Evolutionary conservation across 2,888 invertebrate species (phyloP).

Genomic region (Euspilapteryx auroguttella): DNA sequence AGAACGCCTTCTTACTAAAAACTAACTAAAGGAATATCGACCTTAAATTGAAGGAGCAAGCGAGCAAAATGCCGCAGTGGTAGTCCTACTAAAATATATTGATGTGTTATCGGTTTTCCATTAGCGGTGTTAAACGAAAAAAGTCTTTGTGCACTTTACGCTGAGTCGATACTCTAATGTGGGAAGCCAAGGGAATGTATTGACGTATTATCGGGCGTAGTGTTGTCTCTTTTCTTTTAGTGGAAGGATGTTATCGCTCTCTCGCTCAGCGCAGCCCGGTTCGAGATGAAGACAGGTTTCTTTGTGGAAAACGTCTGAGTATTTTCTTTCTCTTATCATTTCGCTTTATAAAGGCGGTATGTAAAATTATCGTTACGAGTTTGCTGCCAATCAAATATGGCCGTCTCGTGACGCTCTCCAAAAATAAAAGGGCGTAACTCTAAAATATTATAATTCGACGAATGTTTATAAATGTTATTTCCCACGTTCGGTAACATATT

Average conservation of each 20-base stretch:
- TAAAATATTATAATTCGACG: no score
- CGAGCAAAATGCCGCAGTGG: slow-evolving; percentile 19
- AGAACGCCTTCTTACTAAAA: slow-evolving; percentile 55
- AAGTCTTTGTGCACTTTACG: slow-evolving; percentile 15
- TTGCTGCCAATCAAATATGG: no score
- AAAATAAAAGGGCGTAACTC: no score
- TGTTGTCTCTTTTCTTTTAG: slow-evolving; percentile 37
- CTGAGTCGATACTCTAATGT: slow-evolving; percentile 26
- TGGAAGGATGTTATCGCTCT: slow-evolving; percentile 37
- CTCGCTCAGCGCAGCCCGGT: slow-evolving; percentile 33
- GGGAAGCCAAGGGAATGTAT: slow-evolving; percentile 42
- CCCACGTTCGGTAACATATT: no score
- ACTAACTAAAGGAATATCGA: slow-evolving; percentile 15
- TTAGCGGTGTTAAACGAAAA: slow-evolving; percentile 22
- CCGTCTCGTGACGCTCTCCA: no score
- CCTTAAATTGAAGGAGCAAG: slow-evolving; percentile 20
- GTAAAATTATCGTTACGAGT: no score
- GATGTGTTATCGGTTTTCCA: slow-evolving; percentile 61
- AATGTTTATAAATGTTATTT: no score
- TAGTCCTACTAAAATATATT: slow-evolving; percentile 45
- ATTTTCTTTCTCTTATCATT: slow-evolving; percentile 31
- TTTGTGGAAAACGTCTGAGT: slow-evolving; percentile 42
- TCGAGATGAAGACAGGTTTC: slow-evolving; percentile 43
- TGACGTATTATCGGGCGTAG: slow-evolving; percentile 57
- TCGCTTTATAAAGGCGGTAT: no score